Evolutionary conservation across 2,888 invertebrate species (phyloP), one percentile per base, ranked within the genome.

Genomic region (Pandemis corylana): DNA sequence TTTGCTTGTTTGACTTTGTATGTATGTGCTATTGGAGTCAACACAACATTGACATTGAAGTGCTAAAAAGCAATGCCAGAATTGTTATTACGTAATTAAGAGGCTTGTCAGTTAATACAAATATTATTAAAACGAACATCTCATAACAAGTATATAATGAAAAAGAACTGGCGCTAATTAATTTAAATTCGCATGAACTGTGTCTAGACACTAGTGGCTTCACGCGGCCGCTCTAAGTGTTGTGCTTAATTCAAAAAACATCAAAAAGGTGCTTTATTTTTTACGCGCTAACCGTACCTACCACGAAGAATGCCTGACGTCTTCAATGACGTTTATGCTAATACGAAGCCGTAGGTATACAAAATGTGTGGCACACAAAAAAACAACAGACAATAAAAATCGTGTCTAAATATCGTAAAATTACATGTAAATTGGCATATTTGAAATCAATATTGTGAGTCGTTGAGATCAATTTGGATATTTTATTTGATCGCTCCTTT

Each of bases 341-440:
- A 77, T 76, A 79, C 64, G 44, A 46, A 71, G 10, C 65, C 51
- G 51, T 72, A 75, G 61, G 71, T 70, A 75, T 73, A 78, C 79
- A 78, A 66, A 78, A 80, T 77, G 82, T 82, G 80, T 82, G 81
- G 81, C 80, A 78, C 77, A 80, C 79, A 84, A 84, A 85, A 68
- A 83, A 76, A 80, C 78, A 76, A 82, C 79, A 84, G 77, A 86
- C 84, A 87, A 86, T 87, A 84, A 87, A 85, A 86, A 81, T 82
- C 76, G 79, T 81, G 78, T 83, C 81, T 77, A 84, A 75, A 67
- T 75, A 71, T 75, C 75, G 70, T 79, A 76, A 85, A 88, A 89
- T 87, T 80, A 85, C 80, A 91, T 92, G 90, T 84, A 89, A 93
- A 92, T 92, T 87, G 84, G 81, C 85, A 87, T 86, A 90, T 92